These are phyloP conservation scores for Hybognathus amarus DNA, from an alignment of 2,797 vertebrate genomes.

Conservation along the genomic window DNA sequence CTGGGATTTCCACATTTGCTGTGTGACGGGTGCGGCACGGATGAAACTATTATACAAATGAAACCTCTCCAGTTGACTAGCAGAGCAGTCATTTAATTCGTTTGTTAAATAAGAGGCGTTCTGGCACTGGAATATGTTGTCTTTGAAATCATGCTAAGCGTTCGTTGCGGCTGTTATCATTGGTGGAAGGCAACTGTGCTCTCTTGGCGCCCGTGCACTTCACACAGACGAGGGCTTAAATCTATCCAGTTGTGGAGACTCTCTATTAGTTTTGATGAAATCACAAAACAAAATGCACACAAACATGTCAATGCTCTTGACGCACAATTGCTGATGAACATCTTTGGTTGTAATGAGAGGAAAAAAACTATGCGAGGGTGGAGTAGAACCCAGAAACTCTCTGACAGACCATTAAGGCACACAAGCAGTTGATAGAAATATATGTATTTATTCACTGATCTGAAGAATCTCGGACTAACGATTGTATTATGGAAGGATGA, in stretches of 20 bases:
- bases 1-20: not conserved
- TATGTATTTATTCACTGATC: not conserved
- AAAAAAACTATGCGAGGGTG: too few relatives aligned
- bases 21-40: not conserved
- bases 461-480: not conserved
- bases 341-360: not conserved
- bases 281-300: not conserved
- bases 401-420: too few relatives aligned
- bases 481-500: not conserved
- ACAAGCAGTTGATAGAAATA: not conserved
- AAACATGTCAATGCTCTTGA: not conserved
- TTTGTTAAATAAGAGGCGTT: not conserved
- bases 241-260: not conserved
- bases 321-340: too few relatives aligned
- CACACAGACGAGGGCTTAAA: not conserved
- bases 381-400: too few relatives aligned
- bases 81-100: not conserved
- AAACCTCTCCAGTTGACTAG: not conserved
- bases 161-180: not conserved
- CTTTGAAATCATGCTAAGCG: not conserved
- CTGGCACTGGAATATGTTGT: not conserved
- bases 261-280: not conserved
- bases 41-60: not conserved
- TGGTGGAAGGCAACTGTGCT: not conserved
- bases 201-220: not conserved